Evolutionary conservation across 2,113 vertebrate species (phyloP), one percentile per base, ranked within the genome.

Genomic region (Chaetura pelagica): DNA sequence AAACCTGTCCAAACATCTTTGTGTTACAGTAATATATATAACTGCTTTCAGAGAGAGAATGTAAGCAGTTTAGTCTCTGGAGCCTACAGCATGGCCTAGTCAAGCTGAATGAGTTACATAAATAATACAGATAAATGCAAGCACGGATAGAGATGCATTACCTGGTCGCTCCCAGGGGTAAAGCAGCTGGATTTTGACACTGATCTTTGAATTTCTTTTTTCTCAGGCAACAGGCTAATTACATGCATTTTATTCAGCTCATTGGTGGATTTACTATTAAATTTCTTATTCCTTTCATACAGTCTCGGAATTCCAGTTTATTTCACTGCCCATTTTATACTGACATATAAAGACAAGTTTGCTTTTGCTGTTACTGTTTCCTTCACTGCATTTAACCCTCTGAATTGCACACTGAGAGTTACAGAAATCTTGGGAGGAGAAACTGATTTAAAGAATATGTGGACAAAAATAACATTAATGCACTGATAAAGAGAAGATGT

Each of bases 201-300:
- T 89, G 87, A 95, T 96, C 80, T 82, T 97, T 72, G 62, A 46
- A 40, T 49, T 76, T 94, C 77, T 75, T 42, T 42, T 42, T 42
- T 42, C 59, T 76, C 85, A 48, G 42, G 71, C 52, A 92, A 52
- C 35, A 78, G 42, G 87, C 54, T 74, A 67, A 97, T 96, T 94
- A 64, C 35, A 86, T 81, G 24, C 34, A 76, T 96, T 96, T 96
- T 93, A 79, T 95, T 96, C 91, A 90, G 67, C 67, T 96, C 89
- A 92, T 92, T 80, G 64, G 46, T 78, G 91, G 73, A 81, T 88
- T 93, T 96, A 34, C 68, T 80, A 44, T 95, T 96, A 92, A 54
- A 80, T 90, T 79, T 89, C 89, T 66, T 80, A 88, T 95, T 97
- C 34, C 27, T 57, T 78, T 87, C 27, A 80, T 92, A 87, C 34